Evolutionary conservation across 2,888 invertebrate species (phyloP).

Genomic region (Torymus texanus): DNA sequence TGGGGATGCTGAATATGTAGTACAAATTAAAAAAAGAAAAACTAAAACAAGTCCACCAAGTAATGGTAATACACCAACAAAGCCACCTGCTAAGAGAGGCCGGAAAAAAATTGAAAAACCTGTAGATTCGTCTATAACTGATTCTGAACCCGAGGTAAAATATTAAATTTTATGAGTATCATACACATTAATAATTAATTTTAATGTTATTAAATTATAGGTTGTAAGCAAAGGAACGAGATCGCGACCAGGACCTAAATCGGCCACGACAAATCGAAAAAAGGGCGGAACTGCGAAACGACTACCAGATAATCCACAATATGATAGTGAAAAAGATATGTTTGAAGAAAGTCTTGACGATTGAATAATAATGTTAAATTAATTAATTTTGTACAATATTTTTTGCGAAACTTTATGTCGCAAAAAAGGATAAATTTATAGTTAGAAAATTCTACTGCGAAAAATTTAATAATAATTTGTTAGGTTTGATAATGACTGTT

Average conservation of each 20-base stretch:
- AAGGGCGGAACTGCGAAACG: constrained; percentile 36
- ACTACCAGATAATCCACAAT: constrained; percentile 41
- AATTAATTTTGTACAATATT: constrained; percentile 30
- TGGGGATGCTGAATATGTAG: constrained; percentile 69
- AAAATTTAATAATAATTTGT: constrained; percentile 25
- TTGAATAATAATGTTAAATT: constrained; percentile 34
- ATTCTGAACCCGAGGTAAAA: constrained; percentile 66
- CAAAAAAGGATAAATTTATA: constrained; percentile 30
- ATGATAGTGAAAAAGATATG: constrained; percentile 66
- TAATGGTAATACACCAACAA: constrained; percentile 38
- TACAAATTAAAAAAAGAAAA: constrained; percentile 67
- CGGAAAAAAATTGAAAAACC: constrained; percentile 55
- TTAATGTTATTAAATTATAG: constrained; percentile 54
- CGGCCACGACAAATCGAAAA: constrained; percentile 41
- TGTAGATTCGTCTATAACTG: constrained; percentile 56
- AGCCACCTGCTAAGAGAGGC: constrained; percentile 50
- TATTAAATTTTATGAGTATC: constrained; percentile 14
- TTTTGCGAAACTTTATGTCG: constrained; percentile 24
- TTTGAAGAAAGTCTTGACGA: constrained; percentile 60
- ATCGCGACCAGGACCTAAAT: constrained; percentile 60
- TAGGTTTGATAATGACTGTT: constrained; percentile 44
- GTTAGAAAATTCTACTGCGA: constrained; percentile 14
- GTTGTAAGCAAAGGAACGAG: constrained; percentile 63
- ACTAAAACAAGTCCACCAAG: constrained; percentile 40
- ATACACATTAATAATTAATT: not conserved